Evolutionary conservation across 2,888 invertebrate genomes (phyloP).

Genomic region (Acanthacorydalis orientalis): DNA sequence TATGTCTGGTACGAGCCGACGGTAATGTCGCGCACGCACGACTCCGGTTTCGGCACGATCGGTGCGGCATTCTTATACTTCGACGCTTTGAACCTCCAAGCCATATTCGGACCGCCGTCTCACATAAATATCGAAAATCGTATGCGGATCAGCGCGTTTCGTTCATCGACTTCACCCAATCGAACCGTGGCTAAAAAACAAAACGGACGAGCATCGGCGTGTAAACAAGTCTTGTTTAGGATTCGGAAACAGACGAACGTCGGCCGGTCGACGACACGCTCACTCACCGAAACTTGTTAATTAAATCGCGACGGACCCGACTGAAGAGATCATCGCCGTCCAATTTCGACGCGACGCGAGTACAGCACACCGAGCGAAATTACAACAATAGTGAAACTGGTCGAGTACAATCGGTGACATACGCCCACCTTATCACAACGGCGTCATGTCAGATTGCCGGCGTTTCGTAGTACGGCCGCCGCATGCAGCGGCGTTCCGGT

Average conservation of each 20-base stretch:
- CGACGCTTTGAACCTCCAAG: conserved; percentile 93
- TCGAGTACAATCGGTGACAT: conserved; percentile 1
- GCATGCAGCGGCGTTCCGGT: not conserved
- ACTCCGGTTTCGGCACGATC: conserved; percentile 88
- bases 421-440: conserved; percentile 4
- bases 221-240: no score
- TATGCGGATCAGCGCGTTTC: no score
- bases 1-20: conserved; percentile 88
- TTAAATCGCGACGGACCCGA: conserved; percentile 1
- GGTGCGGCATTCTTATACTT: conserved; percentile 98
- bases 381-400: no score
- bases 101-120: conserved; percentile 35
- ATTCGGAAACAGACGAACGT: no score
- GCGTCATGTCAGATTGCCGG: conserved; percentile 4
- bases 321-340: no score
- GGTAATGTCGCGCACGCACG: conserved; percentile 70
- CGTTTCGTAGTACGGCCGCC: conserved; percentile 13
- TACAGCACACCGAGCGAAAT: no score
- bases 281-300: not conserved
- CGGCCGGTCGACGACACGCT: no score
- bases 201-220: no score
- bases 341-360: no score
- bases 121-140: no score
- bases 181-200: no score
- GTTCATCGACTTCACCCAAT: no score